Evolutionary conservation across 2,888 invertebrate genomes (phyloP).

Genomic region (Carabus problematicus): DNA sequence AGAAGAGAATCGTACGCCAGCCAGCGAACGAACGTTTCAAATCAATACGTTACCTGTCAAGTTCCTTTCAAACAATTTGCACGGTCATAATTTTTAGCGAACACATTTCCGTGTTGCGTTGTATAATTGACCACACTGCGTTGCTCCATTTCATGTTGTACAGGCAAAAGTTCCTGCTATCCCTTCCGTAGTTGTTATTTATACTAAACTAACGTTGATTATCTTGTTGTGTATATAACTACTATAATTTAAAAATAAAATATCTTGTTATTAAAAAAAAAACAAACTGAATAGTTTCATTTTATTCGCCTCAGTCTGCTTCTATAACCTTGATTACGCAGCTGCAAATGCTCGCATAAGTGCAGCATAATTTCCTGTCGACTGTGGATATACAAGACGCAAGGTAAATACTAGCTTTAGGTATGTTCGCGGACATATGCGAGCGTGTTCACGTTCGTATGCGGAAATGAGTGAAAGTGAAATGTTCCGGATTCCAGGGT

Average conservation of each 20-base stretch:
- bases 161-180: no score
- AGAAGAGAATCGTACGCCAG: no score
- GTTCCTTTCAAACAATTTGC: conserved; percentile 26
- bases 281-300: background rate
- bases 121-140: background rate
- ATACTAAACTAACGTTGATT: conserved; percentile 12
- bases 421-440: no score
- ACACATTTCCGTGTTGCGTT: conserved; percentile 22
- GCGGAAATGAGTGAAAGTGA: no score
- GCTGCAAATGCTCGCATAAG: no score
- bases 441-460: no score
- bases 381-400: background rate
- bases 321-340: no score
- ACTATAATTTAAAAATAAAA: conserved; percentile 11
- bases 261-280: conserved; percentile 9
- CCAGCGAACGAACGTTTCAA: background rate
- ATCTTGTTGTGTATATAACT: conserved; percentile 13
- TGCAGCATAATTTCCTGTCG: background rate
- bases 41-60: conserved; percentile 31
- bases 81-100: conserved; percentile 24
- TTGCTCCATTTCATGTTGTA: no score
- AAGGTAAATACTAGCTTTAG: no score
- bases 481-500: no score
- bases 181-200: conserved; percentile 8
- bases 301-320: no score